Evolutionary conservation across 1,140 invertebrate species (phyloP), one percentile per base, ranked within the genome.

Genomic region (Polyergus mexicanus): DNA sequence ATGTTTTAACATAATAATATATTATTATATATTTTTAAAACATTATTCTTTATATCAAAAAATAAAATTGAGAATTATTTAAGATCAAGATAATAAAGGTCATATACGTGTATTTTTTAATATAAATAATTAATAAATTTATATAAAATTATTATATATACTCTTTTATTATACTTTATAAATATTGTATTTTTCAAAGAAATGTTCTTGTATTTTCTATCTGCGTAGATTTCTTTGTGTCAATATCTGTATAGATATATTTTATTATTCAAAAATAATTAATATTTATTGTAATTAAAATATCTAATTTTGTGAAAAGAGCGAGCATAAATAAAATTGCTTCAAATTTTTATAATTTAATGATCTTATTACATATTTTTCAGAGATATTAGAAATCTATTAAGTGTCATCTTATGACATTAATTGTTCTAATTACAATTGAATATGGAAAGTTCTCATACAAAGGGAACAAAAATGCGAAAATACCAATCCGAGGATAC

Each of bases 381-480:
- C 41, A 83, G 68, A 44, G 10, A 83, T 60, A 71, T 22, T 58
- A 32, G 7, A 66, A 78, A 35, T 66, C 5, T 25, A 25, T 22
- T 41, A 44, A 44, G 44, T 32, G 25, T 19, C 32, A 13, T 13
- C 3, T 25, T 7, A n/a, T 35, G 44, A 38, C 76, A 25, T 56
- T 44, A 38, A 41, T 72, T 28, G 22, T 72, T 7, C n/a, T 41
- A 60, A 81, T 60, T 72, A 8, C 35, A 11, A 83, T 72, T 60
- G 16, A 84, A 58, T 13, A 91, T 91, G 87, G 65, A 91, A 75
- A 72, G 72, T 28, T 68, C 76, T 19, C 75, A 65, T 3, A 4
- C 25, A n/a, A 51, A 84, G 13, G 28, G 58, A 41, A 71, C 32
- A 3, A 68, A 56, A n/a, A 0, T 58, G 60, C 75, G 41, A 78